Conservation (phyloP, 2,888 invertebrate species). For the Andrena dorsata region DNA sequence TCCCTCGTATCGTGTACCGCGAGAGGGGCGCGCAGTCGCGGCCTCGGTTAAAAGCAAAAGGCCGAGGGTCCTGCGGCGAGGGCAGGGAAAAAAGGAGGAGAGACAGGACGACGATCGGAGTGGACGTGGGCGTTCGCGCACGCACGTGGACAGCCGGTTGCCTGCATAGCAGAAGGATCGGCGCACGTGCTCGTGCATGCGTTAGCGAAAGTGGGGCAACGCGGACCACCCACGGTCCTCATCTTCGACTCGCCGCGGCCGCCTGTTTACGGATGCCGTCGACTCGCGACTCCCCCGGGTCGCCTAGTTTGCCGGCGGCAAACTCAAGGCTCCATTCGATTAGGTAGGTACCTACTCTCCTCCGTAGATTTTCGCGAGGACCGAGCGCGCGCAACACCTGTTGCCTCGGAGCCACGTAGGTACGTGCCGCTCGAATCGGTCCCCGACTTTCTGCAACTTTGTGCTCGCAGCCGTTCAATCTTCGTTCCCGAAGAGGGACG, state of each 20-base stretch:
- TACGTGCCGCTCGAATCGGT: not conserved
- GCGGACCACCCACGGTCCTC: slow-evolving; percentile 69
- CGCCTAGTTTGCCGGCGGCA: slow-evolving; percentile 12
- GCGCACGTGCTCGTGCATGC: slow-evolving; percentile 76
- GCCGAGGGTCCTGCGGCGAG: not conserved
- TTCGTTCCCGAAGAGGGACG: not conserved
- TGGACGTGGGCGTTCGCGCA: slow-evolving; percentile 24
- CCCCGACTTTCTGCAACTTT: not conserved
- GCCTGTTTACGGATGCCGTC: slow-evolving; percentile 51
- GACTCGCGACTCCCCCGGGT: slow-evolving; percentile 17
- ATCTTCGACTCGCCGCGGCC: slow-evolving; percentile 29
- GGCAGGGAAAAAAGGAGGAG: not conserved
- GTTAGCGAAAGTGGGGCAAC: slow-evolving; percentile 76
- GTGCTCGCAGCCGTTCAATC: not conserved
- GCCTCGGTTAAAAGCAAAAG: not conserved
- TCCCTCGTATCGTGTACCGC: slow-evolving; percentile 13
- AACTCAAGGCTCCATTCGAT: not conserved
- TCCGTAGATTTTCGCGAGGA: not conserved
- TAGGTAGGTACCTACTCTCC: not conserved
- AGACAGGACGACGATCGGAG: not conserved
- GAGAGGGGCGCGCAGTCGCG: not conserved
- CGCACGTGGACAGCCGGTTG: slow-evolving; percentile 56
- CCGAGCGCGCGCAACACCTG: not conserved
- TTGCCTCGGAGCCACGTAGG: slow-evolving; percentile 3
- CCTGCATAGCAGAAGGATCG: slow-evolving; percentile 50